A percentile compares a stretch with the other conserved stretches of the same genome.
Evolutionary conservation across 2,888 invertebrate species (phyloP).

Genomic region (Atherix ibis): DNA sequence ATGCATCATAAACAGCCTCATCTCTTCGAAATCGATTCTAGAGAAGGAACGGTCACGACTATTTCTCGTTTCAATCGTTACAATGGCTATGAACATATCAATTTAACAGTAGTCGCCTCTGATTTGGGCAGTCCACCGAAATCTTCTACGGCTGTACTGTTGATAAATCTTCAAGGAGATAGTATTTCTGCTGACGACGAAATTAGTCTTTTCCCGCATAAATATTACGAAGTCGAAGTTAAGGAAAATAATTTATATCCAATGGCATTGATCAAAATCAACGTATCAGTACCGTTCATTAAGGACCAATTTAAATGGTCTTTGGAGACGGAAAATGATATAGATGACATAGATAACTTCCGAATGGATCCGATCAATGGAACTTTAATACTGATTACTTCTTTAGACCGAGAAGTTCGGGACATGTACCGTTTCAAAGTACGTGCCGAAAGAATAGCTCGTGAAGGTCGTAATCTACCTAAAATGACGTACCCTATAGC

Average conservation of each 20-base stretch:
- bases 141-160: slow-evolving; percentile 58
- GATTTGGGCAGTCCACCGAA: slow-evolving; percentile 73
- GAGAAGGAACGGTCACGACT: slow-evolving; percentile 68
- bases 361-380: slow-evolving; percentile 62
- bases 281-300: slow-evolving; percentile 51
- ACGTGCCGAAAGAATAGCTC: slow-evolving; percentile 35
- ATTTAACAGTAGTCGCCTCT: slow-evolving; percentile 66
- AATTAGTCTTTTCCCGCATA: slow-evolving; percentile 40
- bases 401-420: slow-evolving; percentile 58
- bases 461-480: slow-evolving; percentile 51
- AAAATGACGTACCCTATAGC: slow-evolving; percentile 62
- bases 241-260: slow-evolving; percentile 68
- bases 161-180: slow-evolving; percentile 50
- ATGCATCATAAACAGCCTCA: slow-evolving; percentile 46
- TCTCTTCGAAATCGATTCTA: slow-evolving; percentile 66
- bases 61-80: slow-evolving; percentile 39
- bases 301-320: slow-evolving; percentile 49
- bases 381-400: slow-evolving; percentile 52
- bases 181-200: slow-evolving; percentile 11
- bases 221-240: slow-evolving; percentile 68
- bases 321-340: slow-evolving; percentile 43
- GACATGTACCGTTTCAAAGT: slow-evolving; percentile 43
- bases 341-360: slow-evolving; percentile 45
- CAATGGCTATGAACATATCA: slow-evolving; percentile 38
- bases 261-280: slow-evolving; percentile 55